Conservation (phyloP, 2,888 invertebrate genomes). For the Cephus pygmeus region DNA sequence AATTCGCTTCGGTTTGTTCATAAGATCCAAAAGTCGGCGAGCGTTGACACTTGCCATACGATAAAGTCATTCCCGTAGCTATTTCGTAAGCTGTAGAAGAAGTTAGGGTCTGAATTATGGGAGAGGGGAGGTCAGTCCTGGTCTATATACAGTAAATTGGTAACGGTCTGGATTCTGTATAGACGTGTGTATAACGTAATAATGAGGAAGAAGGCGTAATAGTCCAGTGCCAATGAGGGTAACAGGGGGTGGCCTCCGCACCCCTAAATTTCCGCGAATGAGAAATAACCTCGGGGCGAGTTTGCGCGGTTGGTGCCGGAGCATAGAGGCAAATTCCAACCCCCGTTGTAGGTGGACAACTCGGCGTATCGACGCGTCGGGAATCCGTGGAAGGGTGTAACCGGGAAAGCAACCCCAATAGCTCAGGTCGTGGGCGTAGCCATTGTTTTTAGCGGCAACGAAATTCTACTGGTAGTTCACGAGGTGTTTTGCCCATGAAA, state of each 20-base stretch:
- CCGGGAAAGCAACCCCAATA: neutral
- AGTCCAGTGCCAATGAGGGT: neutral
- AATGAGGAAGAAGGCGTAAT: neutral
- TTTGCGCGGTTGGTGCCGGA: neutral
- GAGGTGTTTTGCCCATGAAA: conserved; percentile 57
- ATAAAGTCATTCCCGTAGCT: neutral
- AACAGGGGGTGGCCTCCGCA: neutral
- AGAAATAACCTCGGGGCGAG: neutral
- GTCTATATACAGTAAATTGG: neutral
- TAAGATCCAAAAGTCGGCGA: neutral
- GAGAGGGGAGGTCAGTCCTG: neutral
- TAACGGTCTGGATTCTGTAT: neutral
- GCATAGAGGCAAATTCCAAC: neutral
- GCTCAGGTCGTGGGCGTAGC: neutral
- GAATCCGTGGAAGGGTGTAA: neutral
- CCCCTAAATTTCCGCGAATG: conserved; percentile 1
- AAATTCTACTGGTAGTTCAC: neutral
- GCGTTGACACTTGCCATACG: neutral
- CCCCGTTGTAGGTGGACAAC: neutral
- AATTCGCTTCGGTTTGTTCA: neutral
- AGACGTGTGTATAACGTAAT: neutral
- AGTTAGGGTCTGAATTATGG: neutral
- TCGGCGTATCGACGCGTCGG: neutral
- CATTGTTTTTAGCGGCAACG: neutral
- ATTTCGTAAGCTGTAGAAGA: neutral